Conservation (phyloP, 2,113 vertebrate species). For the Micromys minutus region DNA sequence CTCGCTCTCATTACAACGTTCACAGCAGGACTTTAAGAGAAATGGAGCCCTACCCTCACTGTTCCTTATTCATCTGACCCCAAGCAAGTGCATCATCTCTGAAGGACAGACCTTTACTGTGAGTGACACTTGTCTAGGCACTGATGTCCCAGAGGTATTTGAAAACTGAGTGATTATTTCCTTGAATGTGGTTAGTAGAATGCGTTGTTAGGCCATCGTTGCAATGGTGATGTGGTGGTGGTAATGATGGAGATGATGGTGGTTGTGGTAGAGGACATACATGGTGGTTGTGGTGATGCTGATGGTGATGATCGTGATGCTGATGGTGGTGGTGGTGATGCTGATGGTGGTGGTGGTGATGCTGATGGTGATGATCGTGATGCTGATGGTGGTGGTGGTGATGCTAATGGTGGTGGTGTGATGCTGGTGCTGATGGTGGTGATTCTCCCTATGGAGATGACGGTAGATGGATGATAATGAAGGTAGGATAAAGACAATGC, state of each 20-base stretch:
- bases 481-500: no score
- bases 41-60: neutral
- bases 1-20: rapidly evolving
- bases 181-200: no score
- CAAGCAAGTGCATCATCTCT: neutral
- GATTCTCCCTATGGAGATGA: neutral
- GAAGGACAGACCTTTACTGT: neutral
- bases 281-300: no score
- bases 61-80: neutral
- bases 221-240: neutral
- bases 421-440: rapidly evolving
- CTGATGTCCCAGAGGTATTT: neutral
- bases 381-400: neutral
- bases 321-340: neutral
- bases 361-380: no score
- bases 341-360: neutral
- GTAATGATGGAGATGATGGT: rapidly evolving
- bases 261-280: rapidly evolving
- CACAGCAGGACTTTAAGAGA: neutral
- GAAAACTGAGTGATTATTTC: no score
- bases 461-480: no score
- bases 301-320: rapidly evolving
- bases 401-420: no score
- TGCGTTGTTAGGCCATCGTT: rapidly evolving
- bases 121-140: neutral